Evolutionary conservation across 92 coral and sea anemone species (phyloP), one percentile per base, ranked within the genome.

Genomic region (Zoanthus sansibaricus): DNA sequence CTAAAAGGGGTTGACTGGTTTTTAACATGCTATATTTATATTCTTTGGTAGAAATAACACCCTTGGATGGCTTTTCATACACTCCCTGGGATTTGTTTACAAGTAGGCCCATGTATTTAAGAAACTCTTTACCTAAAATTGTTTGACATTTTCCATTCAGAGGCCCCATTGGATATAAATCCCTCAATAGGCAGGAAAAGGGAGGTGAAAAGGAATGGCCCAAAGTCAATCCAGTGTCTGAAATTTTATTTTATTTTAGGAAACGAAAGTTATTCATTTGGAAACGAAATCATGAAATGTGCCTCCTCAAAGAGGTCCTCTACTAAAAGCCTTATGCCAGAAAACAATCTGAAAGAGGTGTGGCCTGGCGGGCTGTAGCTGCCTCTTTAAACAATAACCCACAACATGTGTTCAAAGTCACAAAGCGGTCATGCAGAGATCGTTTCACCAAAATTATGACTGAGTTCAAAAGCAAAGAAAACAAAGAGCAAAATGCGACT

Each of bases 231-330:
- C 45, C 31, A 71, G 45, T 71, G 46, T 71, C 45, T 71, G 46
- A 71, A 13, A 32, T 25, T 71, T 25, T 71, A 11, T 71, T 71
- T 71, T 71, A 31, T 31, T 87, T 48, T 78, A 77, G 78, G 86
- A 87, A 87, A 87, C 69, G 90, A 87, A 87, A 87, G 78, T 86
- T 87, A 14, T 86, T 86, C 72, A 86, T 86, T 78, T 86, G 83
- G 83, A 86, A 86, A 76, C 48, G 72, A 69, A 67, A 86, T 44
- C 89, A 86, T 86, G 86, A 87, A 62, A 52, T 87, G 76, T 76
- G 90, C 84, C 77, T 87, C 69, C 84, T 87, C 69, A 76, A 78
- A 55, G 90, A 78, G 66, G 90, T 87, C 55, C 68, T 79, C 70
- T 76, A 72, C 45, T 67, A 56, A 69, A 71, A 77, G 72, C 90